A percentile compares a stretch with the other conserved stretches of the same genome.
Conservation (phyloP, 1,140 invertebrate species). For the Callitettix versicolor region DNA sequence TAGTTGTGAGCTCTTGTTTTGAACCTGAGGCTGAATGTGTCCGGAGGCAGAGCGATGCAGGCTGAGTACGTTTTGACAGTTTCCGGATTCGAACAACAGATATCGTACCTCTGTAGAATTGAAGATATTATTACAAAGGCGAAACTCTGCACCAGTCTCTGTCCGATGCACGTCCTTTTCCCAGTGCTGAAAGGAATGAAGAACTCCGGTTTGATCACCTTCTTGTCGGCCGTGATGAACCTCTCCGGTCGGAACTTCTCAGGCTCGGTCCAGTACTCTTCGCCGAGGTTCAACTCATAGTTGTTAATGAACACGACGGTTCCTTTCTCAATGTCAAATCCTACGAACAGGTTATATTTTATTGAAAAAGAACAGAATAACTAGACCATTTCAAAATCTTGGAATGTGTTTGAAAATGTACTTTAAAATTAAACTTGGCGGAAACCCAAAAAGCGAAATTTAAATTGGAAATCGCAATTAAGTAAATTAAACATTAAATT, state of each 20-base stretch:
- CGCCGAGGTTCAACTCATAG: conserved; percentile 66
- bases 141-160: conserved; percentile 65
- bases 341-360: conserved; percentile 28
- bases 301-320: conserved; percentile 81
- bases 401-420: neutral
- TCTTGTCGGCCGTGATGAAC: conserved; percentile 47
- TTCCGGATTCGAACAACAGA: no score
- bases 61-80: no score
- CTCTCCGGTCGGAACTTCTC: conserved; percentile 57
- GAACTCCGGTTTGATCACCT: conserved; percentile 41
- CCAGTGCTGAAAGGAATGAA: conserved; percentile 81
- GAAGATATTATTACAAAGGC: conserved; percentile 60
- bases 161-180: conserved; percentile 76
- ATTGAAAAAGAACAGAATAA: neutral
- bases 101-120: conserved; percentile 43
- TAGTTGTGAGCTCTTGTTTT: no score
- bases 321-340: conserved; percentile 63
- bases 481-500: no score
- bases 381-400: neutral
- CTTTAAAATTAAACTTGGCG: no score
- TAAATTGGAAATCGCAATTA: no score
- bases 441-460: no score
- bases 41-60: no score
- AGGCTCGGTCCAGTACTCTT: conserved; percentile 59
- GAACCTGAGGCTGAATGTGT: no score